Evolutionary conservation across 2,113 vertebrate species (phyloP).

Genomic region (Notarius lentiginosus): DNA sequence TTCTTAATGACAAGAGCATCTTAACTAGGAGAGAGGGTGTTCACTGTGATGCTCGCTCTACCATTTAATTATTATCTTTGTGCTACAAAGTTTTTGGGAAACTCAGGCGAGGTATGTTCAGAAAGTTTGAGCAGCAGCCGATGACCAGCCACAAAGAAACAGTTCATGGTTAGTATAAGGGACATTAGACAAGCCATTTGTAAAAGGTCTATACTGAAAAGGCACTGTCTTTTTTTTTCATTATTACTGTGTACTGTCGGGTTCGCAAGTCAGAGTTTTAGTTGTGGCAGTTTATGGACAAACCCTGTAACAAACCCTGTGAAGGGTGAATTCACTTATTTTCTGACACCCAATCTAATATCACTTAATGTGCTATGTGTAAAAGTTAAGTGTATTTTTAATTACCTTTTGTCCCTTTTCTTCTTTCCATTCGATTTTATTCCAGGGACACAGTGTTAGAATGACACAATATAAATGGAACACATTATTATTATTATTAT

Average conservation of each 20-base stretch:
- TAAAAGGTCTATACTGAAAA: not conserved
- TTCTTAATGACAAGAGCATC: too few species aligned
- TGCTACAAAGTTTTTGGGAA: not conserved
- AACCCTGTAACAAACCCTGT: not conserved
- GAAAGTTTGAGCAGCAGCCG: not conserved
- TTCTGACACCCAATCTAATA: too few species aligned
- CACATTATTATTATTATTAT: not conserved
- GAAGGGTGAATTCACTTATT: not conserved
- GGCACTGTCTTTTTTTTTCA: not conserved
- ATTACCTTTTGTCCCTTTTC: not conserved
- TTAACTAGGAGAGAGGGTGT: too few species aligned
- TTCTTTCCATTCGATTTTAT: not conserved
- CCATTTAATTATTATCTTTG: too few species aligned
- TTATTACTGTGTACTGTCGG: not conserved
- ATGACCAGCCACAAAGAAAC: not conserved
- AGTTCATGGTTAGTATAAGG: not conserved
- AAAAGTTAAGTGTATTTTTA: conserved; percentile 34
- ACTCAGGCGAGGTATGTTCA: not conserved
- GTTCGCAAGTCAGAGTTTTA: not conserved
- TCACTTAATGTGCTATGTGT: not conserved
- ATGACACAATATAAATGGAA: not conserved
- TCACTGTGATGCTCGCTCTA: too few species aligned
- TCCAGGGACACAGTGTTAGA: not conserved
- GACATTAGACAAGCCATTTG: not conserved
- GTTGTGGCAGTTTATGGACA: not conserved